Percentiles rank a stretch among this genome's conserved stretches.
Conservation (phyloP, 1,140 invertebrate genomes). For the Hetaerina americana region DNA sequence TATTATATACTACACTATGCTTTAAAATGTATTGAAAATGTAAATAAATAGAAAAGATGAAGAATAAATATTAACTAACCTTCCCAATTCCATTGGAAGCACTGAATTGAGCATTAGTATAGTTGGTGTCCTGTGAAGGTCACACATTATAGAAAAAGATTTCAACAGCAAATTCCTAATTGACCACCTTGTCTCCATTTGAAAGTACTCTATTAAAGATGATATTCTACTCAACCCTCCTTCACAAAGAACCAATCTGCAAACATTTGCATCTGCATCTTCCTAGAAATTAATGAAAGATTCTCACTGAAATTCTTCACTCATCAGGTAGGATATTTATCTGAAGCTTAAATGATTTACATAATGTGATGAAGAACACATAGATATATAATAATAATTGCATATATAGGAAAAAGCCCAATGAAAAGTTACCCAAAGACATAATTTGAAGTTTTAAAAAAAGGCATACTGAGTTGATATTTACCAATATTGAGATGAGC, state of each 20-base stretch:
- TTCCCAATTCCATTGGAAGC: constrained; percentile 73
- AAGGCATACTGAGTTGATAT: constrained; percentile 13
- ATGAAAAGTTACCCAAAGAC: too few relatives aligned
- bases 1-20: too few relatives aligned
- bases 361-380: too few relatives aligned
- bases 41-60: too few relatives aligned
- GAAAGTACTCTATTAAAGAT: constrained; percentile 75
- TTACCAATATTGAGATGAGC: constrained; percentile 72
- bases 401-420: neutral
- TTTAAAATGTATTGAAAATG: too few relatives aligned
- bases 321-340: too few relatives aligned
- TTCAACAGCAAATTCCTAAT: constrained; percentile 66
- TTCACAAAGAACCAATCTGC: constrained; percentile 57
- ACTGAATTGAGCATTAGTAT: constrained; percentile 72
- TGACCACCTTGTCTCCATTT: constrained; percentile 79
- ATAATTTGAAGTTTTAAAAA: neutral
- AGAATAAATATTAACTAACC: constrained; percentile 30
- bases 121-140: constrained; percentile 61
- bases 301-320: neutral
- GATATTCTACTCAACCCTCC: constrained; percentile 62
- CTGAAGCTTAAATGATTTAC: too few relatives aligned
- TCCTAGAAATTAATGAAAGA: constrained; percentile 37
- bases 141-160: constrained; percentile 76
- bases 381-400: neutral
- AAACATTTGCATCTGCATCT: constrained; percentile 72